A percentile compares a stretch with the other conserved stretches of the same genome.
phyloP scores from a whole-genome alignment of 2,797 vertebrate genomes.

The Tadarida brasiliensis region DNA sequence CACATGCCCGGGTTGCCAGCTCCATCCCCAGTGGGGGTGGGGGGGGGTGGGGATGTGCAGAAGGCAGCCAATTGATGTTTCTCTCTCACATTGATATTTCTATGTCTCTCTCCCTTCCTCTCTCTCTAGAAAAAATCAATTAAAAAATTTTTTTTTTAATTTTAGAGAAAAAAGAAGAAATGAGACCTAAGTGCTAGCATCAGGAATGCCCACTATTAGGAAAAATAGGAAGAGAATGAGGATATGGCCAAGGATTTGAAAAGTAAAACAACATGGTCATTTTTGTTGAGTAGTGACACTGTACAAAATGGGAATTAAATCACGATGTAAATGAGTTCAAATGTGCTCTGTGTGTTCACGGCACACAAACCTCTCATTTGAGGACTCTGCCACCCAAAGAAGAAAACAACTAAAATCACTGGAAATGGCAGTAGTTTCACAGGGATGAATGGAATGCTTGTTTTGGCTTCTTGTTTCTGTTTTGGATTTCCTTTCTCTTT shows the following conservation, averaged over 20 bases:
- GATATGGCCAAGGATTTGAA: neutral
- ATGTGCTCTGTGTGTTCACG: neutral
- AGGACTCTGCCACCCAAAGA: neutral
- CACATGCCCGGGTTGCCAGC: no score
- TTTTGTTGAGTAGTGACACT: neutral
- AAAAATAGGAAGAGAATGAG: neutral
- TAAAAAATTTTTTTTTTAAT: no score
- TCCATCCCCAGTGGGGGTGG: no score
- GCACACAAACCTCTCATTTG: neutral
- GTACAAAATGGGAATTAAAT: neutral
- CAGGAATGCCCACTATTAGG: neutral
- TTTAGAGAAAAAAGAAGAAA: neutral
- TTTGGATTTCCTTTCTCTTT: neutral
- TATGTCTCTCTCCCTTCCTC: no score
- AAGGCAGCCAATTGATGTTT: no score
- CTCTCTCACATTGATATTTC: no score
- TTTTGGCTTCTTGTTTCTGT: slow-evolving; percentile 17
- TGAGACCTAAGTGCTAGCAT: neutral
- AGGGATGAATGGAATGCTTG: neutral
- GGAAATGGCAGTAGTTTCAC: neutral
- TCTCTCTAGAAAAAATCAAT: no score
- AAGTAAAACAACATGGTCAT: neutral
- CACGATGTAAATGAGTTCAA: neutral
- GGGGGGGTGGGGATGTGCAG: no score
- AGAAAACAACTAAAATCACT: neutral